Conservation (phyloP, 1,140 invertebrate species). For the Procambarus clarkii region DNA sequence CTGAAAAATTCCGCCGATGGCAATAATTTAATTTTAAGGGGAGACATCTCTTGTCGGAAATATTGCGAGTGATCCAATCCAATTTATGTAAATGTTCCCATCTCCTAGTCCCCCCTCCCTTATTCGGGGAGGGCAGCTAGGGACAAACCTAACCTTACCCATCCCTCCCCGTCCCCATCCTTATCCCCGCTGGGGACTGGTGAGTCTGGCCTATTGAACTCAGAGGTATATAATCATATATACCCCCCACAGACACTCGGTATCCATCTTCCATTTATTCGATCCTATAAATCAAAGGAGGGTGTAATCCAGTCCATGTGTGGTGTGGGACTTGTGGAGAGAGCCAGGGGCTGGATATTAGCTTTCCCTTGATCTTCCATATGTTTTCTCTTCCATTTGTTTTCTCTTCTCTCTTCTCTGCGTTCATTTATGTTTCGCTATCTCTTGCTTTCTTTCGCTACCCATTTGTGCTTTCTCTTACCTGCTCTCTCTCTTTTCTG, state of each 20-base stretch:
- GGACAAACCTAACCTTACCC: no score
- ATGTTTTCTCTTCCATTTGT: background rate
- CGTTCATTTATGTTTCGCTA: background rate
- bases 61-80: slow-evolving; percentile 24
- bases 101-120: no score
- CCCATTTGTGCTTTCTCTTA: background rate
- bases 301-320: slow-evolving; percentile 8
- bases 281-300: slow-evolving; percentile 19
- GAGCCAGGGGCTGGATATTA: background rate
- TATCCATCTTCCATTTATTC: slow-evolving; percentile 40
- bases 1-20: background rate
- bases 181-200: slow-evolving; percentile 13
- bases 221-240: background rate
- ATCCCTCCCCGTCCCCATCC: slow-evolving; percentile 13
- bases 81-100: slow-evolving; percentile 14
- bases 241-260: no score
- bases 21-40: background rate
- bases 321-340: slow-evolving; percentile 28
- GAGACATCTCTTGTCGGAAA: background rate
- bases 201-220: background rate
- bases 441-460: background rate
- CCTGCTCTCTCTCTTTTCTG: background rate
- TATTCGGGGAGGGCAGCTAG: no score
- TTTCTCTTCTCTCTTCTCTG: background rate
- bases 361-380: no score